Conservation (phyloP, 2,113 vertebrate species). For the Engraulis encrasicolus region DNA sequence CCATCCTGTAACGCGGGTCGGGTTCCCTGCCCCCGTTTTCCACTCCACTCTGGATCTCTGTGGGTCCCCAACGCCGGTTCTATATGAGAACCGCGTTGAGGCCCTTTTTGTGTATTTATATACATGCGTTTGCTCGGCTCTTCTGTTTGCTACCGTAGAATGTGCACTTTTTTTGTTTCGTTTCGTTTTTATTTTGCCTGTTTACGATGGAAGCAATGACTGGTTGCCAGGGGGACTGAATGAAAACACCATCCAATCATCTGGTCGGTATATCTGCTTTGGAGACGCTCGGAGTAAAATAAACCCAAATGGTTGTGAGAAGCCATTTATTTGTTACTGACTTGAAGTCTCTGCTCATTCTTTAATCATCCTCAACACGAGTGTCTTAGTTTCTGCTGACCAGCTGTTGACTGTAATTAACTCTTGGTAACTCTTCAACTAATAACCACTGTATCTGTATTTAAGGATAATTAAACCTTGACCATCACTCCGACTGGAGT, state of each 20-base stretch:
- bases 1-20: neutral
- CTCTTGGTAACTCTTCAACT: neutral
- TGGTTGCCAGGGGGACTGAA: conserved; percentile 55
- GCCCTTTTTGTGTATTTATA: conserved; percentile 72
- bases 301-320: conserved; percentile 61
- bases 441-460: neutral
- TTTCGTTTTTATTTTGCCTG: conserved; percentile 60
- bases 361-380: neutral
- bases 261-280: conserved; percentile 34
- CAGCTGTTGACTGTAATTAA: neutral
- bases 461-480: no score
- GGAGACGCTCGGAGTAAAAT: conserved; percentile 65
- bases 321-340: conserved; percentile 50
- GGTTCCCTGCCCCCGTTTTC: neutral
- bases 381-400: neutral
- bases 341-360: neutral
- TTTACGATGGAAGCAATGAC: neutral
- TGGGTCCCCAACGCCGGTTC: conserved; percentile 37
- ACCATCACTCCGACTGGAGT: no score
- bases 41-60: conserved; percentile 8
- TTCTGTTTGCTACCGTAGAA: conserved; percentile 59
- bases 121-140: conserved; percentile 53
- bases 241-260: conserved; percentile 28
- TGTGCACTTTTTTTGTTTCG: conserved; percentile 65
- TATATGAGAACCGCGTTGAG: neutral